Percentiles rank a stretch among this genome's conserved stretches.
Evolutionary conservation across 2,888 invertebrate species (phyloP).

Genomic region (Zootermopsis nevadensis): DNA sequence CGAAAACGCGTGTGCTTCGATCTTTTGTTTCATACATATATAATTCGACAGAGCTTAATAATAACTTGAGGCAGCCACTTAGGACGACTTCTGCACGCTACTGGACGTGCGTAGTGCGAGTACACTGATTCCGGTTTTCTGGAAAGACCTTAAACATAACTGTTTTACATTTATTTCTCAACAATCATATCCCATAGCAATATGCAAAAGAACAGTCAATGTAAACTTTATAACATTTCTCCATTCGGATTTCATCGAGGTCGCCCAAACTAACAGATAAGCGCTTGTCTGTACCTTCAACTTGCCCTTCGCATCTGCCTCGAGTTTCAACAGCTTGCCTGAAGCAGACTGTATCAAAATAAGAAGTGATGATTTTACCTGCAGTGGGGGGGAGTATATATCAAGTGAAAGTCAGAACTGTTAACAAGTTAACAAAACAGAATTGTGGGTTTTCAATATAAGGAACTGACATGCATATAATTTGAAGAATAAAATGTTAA

Average conservation of each 20-base stretch:
- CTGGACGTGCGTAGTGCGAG: not conserved
- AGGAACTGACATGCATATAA: too few species aligned
- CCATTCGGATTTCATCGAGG: not conserved
- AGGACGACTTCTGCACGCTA: not conserved
- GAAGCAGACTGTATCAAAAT: not conserved
- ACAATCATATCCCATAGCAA: too few species aligned
- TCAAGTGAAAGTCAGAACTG: not conserved
- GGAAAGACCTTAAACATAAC: not conserved
- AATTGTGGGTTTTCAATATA: too few species aligned
- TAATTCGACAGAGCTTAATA: not conserved
- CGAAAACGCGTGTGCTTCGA: too few species aligned
- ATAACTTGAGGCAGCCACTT: not conserved
- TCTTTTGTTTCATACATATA: not conserved
- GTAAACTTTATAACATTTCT: not conserved
- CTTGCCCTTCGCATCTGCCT: not conserved
- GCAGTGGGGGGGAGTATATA: not conserved
- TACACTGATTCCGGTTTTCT: not conserved
- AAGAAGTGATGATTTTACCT: too few species aligned
- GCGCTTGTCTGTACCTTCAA: not conserved
- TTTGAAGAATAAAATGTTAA: too few species aligned
- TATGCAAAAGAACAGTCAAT: not conserved
- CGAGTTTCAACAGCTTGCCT: not conserved
- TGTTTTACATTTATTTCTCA: not conserved
- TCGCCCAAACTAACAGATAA: not conserved
- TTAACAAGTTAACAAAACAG: too few species aligned